These are phyloP conservation scores for Dexiosoma caninum DNA, from an alignment of 2,888 invertebrate genomes.

Conservation along the genomic window DNA sequence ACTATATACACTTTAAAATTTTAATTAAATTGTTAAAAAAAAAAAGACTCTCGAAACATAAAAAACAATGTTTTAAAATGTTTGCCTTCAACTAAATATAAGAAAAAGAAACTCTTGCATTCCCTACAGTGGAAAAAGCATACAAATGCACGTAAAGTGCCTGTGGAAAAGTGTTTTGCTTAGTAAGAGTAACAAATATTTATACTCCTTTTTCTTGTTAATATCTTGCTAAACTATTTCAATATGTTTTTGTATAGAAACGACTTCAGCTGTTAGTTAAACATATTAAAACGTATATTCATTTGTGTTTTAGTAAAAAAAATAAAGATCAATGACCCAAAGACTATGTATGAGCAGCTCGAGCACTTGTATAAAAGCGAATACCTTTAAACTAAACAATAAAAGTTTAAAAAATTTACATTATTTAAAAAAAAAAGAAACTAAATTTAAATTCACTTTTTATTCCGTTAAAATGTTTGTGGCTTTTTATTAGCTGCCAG, in stretches of 20 bases:
- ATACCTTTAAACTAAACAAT: conserved; percentile 36
- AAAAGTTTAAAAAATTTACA: neutral
- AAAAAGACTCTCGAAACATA: neutral
- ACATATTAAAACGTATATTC: conserved; percentile 5
- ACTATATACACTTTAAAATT: conserved; percentile 46
- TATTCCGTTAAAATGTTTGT: neutral
- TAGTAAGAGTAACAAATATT: conserved; percentile 25
- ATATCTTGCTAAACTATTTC: conserved; percentile 15
- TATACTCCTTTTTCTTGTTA: conserved; percentile 55
- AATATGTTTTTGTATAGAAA: neutral
- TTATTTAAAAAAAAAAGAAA: conserved; percentile 7
- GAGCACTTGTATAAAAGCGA: conserved; percentile 32
- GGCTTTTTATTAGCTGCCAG: neutral
- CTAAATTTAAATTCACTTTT: conserved; percentile 45
- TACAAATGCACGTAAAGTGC: conserved; percentile 7
- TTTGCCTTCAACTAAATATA: conserved; percentile 12
- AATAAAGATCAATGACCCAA: conserved; percentile 45
- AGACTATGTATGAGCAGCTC: conserved; percentile 27
- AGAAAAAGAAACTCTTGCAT: neutral
- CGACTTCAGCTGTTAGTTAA: conserved; percentile 32
- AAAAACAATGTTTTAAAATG: conserved; percentile 11
- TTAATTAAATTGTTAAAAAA: conserved; percentile 61
- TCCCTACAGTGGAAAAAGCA: conserved; percentile 25
- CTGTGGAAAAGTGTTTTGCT: conserved; percentile 10
- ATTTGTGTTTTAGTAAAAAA: neutral